Conservation (phyloP, 2,113 vertebrate species). For the Eurystomus gularis region DNA sequence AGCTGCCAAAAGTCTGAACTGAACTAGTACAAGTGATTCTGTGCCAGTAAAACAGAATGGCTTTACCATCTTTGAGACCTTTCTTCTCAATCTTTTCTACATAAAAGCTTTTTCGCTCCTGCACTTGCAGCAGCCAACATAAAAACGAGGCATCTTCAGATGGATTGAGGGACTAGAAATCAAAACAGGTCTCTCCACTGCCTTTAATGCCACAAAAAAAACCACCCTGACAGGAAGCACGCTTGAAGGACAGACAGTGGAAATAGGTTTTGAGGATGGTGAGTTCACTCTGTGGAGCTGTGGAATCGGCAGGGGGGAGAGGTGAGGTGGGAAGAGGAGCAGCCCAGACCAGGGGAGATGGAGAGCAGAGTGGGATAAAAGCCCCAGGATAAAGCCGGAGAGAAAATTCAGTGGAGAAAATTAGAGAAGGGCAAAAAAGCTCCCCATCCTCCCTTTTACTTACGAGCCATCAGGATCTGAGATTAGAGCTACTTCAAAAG, state of each 20-base stretch:
- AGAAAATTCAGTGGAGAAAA: neutral
- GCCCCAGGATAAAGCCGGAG: neutral
- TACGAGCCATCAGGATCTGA: fast-evolving
- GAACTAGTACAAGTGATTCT: neutral
- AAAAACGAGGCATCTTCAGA: neutral
- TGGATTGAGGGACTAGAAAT: neutral
- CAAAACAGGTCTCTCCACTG: neutral
- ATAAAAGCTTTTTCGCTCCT: neutral
- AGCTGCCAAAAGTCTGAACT: constrained; percentile 18
- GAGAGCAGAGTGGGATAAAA: neutral
- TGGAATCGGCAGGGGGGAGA: neutral
- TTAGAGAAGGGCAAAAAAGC: neutral
- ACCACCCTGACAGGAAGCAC: neutral
- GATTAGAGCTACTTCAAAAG: neutral
- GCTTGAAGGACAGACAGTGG: neutral
- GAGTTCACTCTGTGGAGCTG: neutral
- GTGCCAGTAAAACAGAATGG: constrained; percentile 38
- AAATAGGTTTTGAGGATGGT: neutral
- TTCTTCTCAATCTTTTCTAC: neutral
- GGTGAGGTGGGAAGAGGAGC: neutral
- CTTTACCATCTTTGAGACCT: constrained; percentile 1
- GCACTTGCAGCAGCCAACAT: neutral
- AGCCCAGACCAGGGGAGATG: fast-evolving
- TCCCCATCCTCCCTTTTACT: neutral
- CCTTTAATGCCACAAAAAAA: neutral